These are phyloP conservation scores for Platorchestia sp. DNA, from an alignment of 1,140 invertebrate species.

Conservation along the genomic window DNA sequence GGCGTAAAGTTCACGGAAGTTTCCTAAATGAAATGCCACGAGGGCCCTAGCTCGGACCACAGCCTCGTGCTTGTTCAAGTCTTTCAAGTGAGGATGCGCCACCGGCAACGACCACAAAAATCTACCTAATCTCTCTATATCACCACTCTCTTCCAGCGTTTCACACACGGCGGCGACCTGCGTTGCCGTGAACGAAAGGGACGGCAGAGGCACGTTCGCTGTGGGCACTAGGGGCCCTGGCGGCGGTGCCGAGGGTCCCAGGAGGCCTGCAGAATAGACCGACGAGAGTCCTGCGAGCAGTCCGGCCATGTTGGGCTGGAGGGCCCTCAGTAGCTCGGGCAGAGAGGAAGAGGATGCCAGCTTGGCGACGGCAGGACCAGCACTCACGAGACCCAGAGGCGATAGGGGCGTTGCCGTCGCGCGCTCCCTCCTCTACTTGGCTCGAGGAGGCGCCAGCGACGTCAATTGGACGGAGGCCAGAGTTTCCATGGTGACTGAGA, in stretches of 20 bases:
- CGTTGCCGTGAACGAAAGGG: constrained; percentile 88
- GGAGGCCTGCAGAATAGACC: constrained; percentile 61
- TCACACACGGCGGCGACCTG: constrained; percentile 98
- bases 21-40: constrained; percentile 95
- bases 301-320: constrained; percentile 67
- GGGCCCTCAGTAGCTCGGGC: constrained; percentile 67
- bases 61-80: constrained; percentile 94
- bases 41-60: constrained; percentile 94
- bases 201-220: constrained; percentile 87
- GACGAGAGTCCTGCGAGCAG: constrained; percentile 62
- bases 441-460: constrained; percentile 57
- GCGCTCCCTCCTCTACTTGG: constrained; percentile 56
- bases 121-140: constrained; percentile 93
- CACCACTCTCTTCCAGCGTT: constrained; percentile 95
- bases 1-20: constrained; percentile 93
- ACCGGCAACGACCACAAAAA: constrained; percentile 97
- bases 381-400: constrained; percentile 24
- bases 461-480: constrained; percentile 65
- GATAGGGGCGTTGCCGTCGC: constrained; percentile 28
- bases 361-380: constrained; percentile 58
- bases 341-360: constrained; percentile 66
- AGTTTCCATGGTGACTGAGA: constrained; percentile 67
- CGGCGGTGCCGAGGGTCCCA: constrained; percentile 22
- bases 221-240: constrained; percentile 75
- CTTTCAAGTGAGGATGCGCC: constrained; percentile 86